These are phyloP conservation scores for Odontothrips loti DNA, from an alignment of 2,888 invertebrate genomes.

Conservation along the genomic window DNA sequence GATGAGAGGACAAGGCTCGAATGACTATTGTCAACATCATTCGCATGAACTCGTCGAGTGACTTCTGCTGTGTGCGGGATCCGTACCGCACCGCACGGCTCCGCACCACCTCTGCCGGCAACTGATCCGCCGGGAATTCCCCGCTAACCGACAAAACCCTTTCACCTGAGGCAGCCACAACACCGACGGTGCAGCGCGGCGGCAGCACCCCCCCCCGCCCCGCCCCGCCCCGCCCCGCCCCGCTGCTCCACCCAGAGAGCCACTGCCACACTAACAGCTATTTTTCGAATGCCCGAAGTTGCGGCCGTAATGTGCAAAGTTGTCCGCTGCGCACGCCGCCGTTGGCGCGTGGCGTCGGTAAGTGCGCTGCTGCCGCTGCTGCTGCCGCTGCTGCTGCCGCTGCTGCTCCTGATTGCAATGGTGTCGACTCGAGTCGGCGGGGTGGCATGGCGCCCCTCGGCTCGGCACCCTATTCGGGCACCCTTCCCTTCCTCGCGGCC, in stretches of 20 bases:
- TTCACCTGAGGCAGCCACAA: too few species aligned
- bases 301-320: conserved; percentile 13
- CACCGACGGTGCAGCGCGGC: background rate
- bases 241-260: background rate
- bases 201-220: background rate
- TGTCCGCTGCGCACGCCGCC: background rate
- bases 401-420: background rate
- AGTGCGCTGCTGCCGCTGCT: background rate
- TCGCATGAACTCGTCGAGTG: too few species aligned
- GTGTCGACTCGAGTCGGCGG: too few species aligned
- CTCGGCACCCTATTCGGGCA: too few species aligned
- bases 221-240: background rate
- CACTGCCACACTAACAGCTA: background rate
- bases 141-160: too few species aligned
- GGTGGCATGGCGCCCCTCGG: too few species aligned
- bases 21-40: too few species aligned
- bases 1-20: too few species aligned
- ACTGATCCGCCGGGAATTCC: background rate
- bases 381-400: background rate
- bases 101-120: too few species aligned
- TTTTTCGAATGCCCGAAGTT: conserved; percentile 23
- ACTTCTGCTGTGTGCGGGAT: too few species aligned
- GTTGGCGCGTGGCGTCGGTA: background rate
- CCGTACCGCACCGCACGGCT: too few species aligned
- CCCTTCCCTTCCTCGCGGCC: too few species aligned